Percentiles rank a stretch among this genome's conserved stretches.
Evolutionary conservation across 2,797 vertebrate genomes (phyloP).

Genomic region (Cyprinella venusta): DNA sequence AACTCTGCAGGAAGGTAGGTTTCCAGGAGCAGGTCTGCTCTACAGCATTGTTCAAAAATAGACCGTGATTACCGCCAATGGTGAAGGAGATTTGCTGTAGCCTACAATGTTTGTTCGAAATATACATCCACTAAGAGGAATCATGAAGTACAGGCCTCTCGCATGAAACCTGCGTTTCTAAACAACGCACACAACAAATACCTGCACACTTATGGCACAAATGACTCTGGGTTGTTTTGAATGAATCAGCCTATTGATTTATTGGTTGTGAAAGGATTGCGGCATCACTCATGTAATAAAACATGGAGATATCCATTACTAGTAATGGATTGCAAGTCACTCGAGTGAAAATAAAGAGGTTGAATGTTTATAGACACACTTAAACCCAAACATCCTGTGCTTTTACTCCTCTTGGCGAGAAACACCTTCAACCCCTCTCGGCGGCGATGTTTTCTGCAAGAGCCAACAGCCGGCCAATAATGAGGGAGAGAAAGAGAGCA

Average conservation of each 20-base stretch:
- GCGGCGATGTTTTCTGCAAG: conserved; percentile 61
- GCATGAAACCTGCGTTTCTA: neutral
- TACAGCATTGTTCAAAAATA: conserved; percentile 38
- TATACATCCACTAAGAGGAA: neutral
- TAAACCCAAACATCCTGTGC: conserved; percentile 56
- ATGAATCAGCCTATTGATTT: conserved; percentile 30
- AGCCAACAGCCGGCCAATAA: conserved; percentile 67
- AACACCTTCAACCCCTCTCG: conserved; percentile 50
- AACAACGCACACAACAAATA: neutral
- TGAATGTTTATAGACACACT: conserved; percentile 23
- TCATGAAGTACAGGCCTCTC: neutral
- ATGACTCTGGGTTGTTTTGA: conserved; percentile 19
- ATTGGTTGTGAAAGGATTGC: conserved; percentile 20
- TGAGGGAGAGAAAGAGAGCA: conserved; percentile 62
- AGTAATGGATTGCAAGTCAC: conserved; percentile 26
- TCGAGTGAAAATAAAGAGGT: conserved; percentile 9
- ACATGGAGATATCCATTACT: conserved; percentile 22
- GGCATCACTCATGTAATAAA: conserved; percentile 11
- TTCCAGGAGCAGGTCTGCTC: conserved; percentile 7
- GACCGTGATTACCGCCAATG: conserved; percentile 22
- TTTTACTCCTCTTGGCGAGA: conserved; percentile 63
- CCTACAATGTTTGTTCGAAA: conserved; percentile 6
- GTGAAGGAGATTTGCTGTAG: conserved; percentile 23
- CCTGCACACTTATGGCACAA: neutral
- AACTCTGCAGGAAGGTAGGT: conserved; percentile 36